Evolutionary conservation across 64 coral and sea anemone genomes (phyloP), one percentile per base, ranked within the genome.

Genomic region (Anthopleura sola): DNA sequence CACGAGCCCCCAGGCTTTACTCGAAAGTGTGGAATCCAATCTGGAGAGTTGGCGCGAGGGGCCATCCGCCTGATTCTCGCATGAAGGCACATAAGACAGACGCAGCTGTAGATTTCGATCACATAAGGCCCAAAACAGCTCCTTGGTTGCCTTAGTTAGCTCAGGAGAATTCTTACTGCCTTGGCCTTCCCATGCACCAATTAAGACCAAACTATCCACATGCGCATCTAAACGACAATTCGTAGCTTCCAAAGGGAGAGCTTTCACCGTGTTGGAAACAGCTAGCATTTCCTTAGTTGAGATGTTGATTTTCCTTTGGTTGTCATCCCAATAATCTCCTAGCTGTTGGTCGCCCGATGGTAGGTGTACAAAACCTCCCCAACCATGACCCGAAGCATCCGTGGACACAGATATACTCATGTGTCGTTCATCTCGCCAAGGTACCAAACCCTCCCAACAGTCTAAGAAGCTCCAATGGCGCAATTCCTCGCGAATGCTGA

Each of bases 61-160:
- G 1, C 55, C 37, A 82, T 88, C 87, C 1, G 87, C 87, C 40
- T 46, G 19, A 46, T 88, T 82, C 9, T 28, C 6, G 2, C 15
- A 20, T 3, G 87, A 81, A 1, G 31, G 17, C 18, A 88, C 19
- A 23, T 68, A 81, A 12, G 13, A 47, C 78, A 88, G 26, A 12
- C 31, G 23, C 16, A 88, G 76, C 15, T 88, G 87, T 18, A 88
- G 28, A n/a, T 71, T 88, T 0, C 85, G 71, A 20, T 24, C 48
- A 23, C 58, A 86, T 46, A 86, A 23, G 0, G 6, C 85, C 12
- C 0, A 54, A 23, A 78, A 78, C 36, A 88, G 16, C 33, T 88
- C 19, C 19, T 81, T 88, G 16, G 87, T 88, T 36, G 66, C 55
- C 21, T 3, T 37, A 10, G 29, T 33, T 76, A 88, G 37, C n/a